These are phyloP conservation scores for Heterotis niloticus DNA, from an alignment of 2,113 vertebrate genomes.

Conservation along the genomic window DNA sequence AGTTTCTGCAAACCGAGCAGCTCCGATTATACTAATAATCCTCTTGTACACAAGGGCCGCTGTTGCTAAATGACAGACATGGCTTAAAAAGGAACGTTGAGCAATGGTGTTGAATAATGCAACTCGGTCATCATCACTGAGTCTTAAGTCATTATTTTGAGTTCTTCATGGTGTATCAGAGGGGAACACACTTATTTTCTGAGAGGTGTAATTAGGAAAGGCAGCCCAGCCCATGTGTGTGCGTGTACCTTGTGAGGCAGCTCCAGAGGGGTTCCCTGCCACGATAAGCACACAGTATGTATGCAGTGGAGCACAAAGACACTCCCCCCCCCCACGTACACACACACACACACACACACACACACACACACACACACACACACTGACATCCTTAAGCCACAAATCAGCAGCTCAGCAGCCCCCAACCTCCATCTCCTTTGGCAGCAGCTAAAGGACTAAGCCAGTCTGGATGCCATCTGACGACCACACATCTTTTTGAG, in stretches of 20 bases:
- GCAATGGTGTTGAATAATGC: neutral
- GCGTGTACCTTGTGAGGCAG: too few relatives aligned
- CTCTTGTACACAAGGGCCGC: neutral
- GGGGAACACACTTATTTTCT: neutral
- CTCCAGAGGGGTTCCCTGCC: neutral
- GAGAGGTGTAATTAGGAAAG: neutral
- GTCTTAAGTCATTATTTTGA: neutral
- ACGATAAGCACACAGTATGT: neutral
- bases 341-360: too few relatives aligned
- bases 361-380: too few relatives aligned
- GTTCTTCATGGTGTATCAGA: neutral
- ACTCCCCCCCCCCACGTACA: too few relatives aligned
- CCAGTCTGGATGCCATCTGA: too few relatives aligned
- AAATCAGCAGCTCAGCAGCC: too few relatives aligned
- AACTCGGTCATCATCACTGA: neutral
- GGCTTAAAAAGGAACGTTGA: neutral
- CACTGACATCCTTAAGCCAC: too few relatives aligned
- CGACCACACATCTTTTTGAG: too few relatives aligned
- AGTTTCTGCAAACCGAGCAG: neutral
- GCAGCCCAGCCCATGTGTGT: neutral
- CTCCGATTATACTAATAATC: conserved; percentile 2
- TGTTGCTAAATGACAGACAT: neutral
- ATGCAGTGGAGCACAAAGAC: neutral
- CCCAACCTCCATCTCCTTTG: too few relatives aligned
- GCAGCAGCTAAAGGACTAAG: too few relatives aligned